Conservation (phyloP, 2,113 vertebrate genomes). For the Parus major region DNA sequence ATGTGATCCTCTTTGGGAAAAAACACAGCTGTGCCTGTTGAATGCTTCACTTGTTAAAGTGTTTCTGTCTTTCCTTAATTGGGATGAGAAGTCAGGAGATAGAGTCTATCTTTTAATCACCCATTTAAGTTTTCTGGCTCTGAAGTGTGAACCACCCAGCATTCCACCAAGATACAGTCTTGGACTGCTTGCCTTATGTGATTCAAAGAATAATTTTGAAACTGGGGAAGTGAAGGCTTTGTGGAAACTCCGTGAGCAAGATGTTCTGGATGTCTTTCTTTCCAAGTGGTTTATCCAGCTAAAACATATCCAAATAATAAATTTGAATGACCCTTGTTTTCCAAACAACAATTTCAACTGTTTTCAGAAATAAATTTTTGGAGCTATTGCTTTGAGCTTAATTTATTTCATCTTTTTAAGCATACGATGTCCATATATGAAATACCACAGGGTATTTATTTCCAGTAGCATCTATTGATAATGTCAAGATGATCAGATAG, state of each 20-base stretch:
- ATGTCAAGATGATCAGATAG: neutral
- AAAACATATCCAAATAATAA: neutral
- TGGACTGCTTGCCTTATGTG: neutral
- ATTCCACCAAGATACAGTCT: neutral
- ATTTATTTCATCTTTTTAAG: neutral
- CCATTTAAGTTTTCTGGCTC: neutral
- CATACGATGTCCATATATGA: neutral
- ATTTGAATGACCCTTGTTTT: neutral
- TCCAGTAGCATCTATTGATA: neutral
- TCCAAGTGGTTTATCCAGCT: neutral
- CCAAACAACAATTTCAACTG: neutral
- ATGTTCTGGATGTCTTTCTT: neutral
- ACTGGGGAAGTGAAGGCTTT: neutral
- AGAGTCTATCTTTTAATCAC: neutral
- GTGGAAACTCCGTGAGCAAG: neutral
- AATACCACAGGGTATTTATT: neutral
- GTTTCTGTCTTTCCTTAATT: neutral
- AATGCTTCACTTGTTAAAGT: neutral
- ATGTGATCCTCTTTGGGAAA: neutral
- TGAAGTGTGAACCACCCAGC: neutral
- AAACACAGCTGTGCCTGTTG: neutral
- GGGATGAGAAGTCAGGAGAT: neutral
- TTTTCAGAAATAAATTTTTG: neutral
- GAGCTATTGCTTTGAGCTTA: neutral
- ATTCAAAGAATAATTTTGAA: neutral